Base-by-base conservation (phyloP, 2,888 invertebrate species). In the Agrenia bidenticulata region DNA sequence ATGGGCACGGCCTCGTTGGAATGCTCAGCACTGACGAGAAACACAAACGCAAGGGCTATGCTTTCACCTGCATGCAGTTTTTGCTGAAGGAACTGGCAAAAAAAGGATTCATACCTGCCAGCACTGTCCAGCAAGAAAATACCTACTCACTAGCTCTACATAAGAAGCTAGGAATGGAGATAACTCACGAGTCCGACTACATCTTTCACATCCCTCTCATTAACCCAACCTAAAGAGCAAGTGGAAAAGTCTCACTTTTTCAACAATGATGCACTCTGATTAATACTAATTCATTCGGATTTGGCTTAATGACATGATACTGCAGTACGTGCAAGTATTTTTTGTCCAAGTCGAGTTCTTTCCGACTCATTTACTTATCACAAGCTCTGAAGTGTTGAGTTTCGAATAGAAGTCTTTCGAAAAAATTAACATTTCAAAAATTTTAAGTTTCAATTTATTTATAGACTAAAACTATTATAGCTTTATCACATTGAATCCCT, bases 121-220 rank as follows among this genome's bases (percentile, higher is more conserved):
- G 63, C 37, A 54, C 63, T 5, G 19, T 32, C 42, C 66, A 66
- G 21, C 53, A 59, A 17, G 59, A 66, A 51, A 66, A 66, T 41
- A 17, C 41, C 2, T 42, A 45, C 15, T 64, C 64, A 1, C n/a
- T 26, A 15, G 53, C n/a, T 13, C 60, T 64, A 11, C 63, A 64
- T 23, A 21, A 49, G 37, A 67, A 54, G 39, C 49, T 64, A 1
- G 61, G 64, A 13, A 64, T 67, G 64, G n/a, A 13, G 17, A 32
- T 64, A 2, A 61, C 61, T 2, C 55, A 64, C 57, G 67, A 67
- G 54, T 61, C 64, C 11, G 67, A 67, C 54, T 64, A 67, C 17
- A 55, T 62, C 58, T 58, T 57, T 19, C 63, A 65, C 21, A 63
- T 27, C 9, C 63, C 67, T 64, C 61, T 26, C 45, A 45, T 39